phyloP scores from a whole-genome alignment of 1,140 invertebrate genomes.

The Amphibalanus amphitrite region DNA sequence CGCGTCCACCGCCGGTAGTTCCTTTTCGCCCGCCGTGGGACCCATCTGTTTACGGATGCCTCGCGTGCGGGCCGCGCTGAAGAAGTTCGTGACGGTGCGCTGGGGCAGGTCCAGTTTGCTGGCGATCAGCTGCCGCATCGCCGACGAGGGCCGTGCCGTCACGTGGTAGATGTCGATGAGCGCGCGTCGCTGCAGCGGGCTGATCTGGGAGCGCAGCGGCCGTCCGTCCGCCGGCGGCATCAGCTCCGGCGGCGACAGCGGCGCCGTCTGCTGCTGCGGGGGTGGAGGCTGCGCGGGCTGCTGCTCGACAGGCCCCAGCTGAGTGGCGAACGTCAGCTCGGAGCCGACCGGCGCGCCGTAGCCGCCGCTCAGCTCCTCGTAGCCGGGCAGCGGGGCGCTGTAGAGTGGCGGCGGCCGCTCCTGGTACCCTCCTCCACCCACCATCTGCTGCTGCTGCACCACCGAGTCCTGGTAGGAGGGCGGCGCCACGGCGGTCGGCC shows the following conservation, averaged over 20 bases:
- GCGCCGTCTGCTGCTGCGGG: no score
- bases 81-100: conserved; percentile 3
- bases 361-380: background rate
- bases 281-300: background rate
- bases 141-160: background rate
- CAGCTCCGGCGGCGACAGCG: background rate
- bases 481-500: background rate
- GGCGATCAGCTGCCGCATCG: background rate
- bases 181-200: background rate
- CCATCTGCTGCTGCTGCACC: background rate
- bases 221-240: background rate
- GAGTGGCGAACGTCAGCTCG: background rate
- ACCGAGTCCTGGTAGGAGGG: background rate
- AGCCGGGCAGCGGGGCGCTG: background rate
- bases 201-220: background rate
- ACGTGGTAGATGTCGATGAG: conserved; percentile 3
- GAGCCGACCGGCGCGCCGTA: background rate
- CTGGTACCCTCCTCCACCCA: no score
- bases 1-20: background rate
- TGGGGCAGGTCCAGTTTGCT: background rate
- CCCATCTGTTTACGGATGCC: background rate
- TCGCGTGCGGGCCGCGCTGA: conserved; percentile 1
- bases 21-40: background rate
- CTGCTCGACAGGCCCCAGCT: background rate
- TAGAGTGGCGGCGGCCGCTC: background rate